Evolutionary conservation across 37 sponge, comb jelly and placozoan species (phyloP), one percentile per base, ranked within the genome.

Genomic region (Crambe crambe): DNA sequence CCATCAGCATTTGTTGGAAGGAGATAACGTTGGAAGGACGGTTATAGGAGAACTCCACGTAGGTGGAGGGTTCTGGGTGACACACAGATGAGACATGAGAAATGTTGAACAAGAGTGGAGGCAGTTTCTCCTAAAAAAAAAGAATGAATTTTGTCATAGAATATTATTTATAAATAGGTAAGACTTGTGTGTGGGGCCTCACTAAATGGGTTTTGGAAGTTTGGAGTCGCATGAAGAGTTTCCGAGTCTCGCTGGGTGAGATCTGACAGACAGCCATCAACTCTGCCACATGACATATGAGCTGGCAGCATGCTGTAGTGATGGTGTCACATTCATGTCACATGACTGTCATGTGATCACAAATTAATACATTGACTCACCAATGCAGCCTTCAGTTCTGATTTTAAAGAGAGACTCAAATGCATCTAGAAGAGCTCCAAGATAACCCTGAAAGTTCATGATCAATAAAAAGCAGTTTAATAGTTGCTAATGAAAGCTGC

Each of bases 31-130:
- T 5, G 23, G 43, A 37, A 18, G 88, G 85, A 26, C 66, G 73
- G 56, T 68, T 57, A 77, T 70, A 92, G 64, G 43, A 51, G 67
- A 92, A 92, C 27, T 83, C 56, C 1, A 92, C 29, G 66, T 80
- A 92, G 12, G 88, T 56, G 18, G 85, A 84, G 21, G 88, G 92
- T 72, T 84, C 80, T 21, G 31, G 58, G 42, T 38, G 40, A 31
- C 56, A 37, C 30, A 37, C 4, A 25, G 74, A 60, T 32, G 63
- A 36, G 44, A 37, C 56, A 17, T 74, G 44, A 36, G 70, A 70
- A 39, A 85, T 78, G 47, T 58, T 54, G 67, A 77, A 42, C 9
- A 89, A 69, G 3, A 83, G 62, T 9, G 20, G n/a, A 31, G 84
- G 84, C 12, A 83, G 68, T 27, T 56, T 25, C 39, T 83, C 89